Percentiles rank a stretch among this genome's conserved stretches.
phyloP scores from a whole-genome alignment of 2,888 invertebrate species.

The Coecobrya sp. region DNA sequence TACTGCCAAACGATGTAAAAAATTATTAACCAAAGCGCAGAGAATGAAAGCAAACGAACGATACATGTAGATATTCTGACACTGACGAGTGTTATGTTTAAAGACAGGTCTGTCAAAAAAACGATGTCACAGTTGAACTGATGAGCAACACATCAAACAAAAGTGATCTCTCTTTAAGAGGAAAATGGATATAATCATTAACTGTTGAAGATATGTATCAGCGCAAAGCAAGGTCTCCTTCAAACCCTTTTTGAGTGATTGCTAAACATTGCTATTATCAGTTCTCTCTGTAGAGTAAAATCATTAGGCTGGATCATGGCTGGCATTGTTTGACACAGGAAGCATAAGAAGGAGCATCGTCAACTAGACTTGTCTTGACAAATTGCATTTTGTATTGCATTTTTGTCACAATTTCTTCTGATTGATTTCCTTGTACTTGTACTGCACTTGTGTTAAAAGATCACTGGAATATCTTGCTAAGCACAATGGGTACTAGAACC shows the following conservation, averaged over 20 bases:
- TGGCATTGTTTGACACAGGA: slow-evolving; percentile 36
- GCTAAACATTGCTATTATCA: not conserved
- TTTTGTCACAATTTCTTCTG: not conserved
- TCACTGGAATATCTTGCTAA: not conserved
- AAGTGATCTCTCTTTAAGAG: not conserved
- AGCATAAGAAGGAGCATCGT: not conserved
- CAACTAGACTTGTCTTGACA: not conserved
- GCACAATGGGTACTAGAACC: not conserved
- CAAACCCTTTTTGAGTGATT: no score
- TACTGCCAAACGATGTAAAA: not conserved
- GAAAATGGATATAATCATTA: not conserved
- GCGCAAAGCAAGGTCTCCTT: not conserved
- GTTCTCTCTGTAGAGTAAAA: slow-evolving; percentile 17
- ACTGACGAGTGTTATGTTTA: slow-evolving; percentile 22
- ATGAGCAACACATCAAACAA: not conserved
- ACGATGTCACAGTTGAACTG: slow-evolving; percentile 43
- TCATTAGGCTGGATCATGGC: slow-evolving; percentile 34
- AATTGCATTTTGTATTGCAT: not conserved
- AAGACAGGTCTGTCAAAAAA: slow-evolving; percentile 1
- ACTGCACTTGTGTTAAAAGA: not conserved
- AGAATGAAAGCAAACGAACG: slow-evolving; percentile 11
- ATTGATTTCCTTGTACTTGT: not conserved
- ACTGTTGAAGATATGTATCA: not conserved
- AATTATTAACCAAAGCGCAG: not conserved
- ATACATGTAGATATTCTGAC: not conserved